Evolutionary conservation across 1,140 invertebrate genomes (phyloP), one percentile per base, ranked within the genome.

Genomic region (Elysia chlorotica): DNA sequence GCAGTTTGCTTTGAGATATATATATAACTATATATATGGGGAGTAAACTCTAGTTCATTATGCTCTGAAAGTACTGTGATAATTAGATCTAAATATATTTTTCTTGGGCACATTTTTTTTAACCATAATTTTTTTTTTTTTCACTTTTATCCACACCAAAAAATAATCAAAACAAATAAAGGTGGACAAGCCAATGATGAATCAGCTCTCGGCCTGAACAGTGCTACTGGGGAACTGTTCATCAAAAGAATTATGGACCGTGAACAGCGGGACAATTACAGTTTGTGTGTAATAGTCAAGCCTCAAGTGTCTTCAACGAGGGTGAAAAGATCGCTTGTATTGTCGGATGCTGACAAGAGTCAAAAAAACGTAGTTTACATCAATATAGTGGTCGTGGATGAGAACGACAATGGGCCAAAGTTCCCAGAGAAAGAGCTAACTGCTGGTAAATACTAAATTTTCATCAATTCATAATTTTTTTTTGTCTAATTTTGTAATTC

Each of bases 331-430:
- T n/a, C n/a, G n/a, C n/a, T n/a, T n/a, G n/a, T n/a, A n/a, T n/a
- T n/a, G n/a, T n/a, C n/a, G n/a, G n/a, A n/a, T n/a, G n/a, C n/a
- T n/a, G n/a, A n/a, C n/a, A n/a, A n/a, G n/a, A n/a, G n/a, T 3
- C 38, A 35, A 2, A 63, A 69, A 33, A 71, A 65, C 30, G 76
- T 82, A 0, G 74, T 70, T 0, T 82, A 78, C 38, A 25, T 82
- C 14, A 10, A 73, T 31, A 66, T 82, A 19, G 65, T 31, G 1
- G 59, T 82, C 0, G 37, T 37, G 21, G 81, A 82, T 71, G 10
- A 62, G 6, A 82, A 82, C 73, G 81, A 82, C 36, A 76, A 80
- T 48, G 75, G 79, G 35, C 79, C 81, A 1, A 57, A 17, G 0
- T 82, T 82, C 41, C 38, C 59, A 4, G 3, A 69, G 10, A 59